Evolutionary conservation across 1,140 invertebrate species (phyloP), one percentile per base, ranked within the genome.

Genomic region (Saccostrea glomerata): DNA sequence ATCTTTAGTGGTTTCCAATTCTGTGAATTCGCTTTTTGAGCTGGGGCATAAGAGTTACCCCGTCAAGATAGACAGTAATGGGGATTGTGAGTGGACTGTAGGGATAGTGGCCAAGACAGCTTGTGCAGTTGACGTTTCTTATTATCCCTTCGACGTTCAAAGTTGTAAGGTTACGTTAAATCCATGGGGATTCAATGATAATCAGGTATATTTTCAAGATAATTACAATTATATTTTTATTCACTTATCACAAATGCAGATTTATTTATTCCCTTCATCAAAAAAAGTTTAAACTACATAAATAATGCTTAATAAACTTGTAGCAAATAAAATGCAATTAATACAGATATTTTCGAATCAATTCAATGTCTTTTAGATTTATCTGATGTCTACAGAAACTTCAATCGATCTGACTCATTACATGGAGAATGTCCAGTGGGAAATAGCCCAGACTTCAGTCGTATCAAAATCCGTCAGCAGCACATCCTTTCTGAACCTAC

Each of bases 131-230:
- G 89, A 90, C 66, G 89, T 90, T 3, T 86, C 89, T 4, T 88
- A 86, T 73, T 90, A 90, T 84, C 89, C 89, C 6, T 90, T 90
- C 55, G 89, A 90, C 40, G 87, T 54, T 58, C 89, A 90, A 77
- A 66, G 70, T 2, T 90, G 89, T 73, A 56, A 88, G 7, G 36
- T 90, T 20, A 86, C 82, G 15, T 86, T 90, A n/a, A 86, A 87
- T 20, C 77, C 89, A 36, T 86, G 87, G 87, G 89, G 89, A 36
- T 90, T 88, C 85, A 70, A 66, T 40, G 63, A 88, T 17, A 84
- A 90, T 25, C 86, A 90, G 60, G 89, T 90, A 86, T 84, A 40
- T 82, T 56, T 25, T 15, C 9, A 25, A 0, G 12, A 36, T 23
- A 4, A 7, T 47, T 30, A 17, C 36, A 23, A 63, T 1, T 47